Evolutionary conservation across 1,140 invertebrate species (phyloP).

Genomic region (Drosophila hydei): DNA sequence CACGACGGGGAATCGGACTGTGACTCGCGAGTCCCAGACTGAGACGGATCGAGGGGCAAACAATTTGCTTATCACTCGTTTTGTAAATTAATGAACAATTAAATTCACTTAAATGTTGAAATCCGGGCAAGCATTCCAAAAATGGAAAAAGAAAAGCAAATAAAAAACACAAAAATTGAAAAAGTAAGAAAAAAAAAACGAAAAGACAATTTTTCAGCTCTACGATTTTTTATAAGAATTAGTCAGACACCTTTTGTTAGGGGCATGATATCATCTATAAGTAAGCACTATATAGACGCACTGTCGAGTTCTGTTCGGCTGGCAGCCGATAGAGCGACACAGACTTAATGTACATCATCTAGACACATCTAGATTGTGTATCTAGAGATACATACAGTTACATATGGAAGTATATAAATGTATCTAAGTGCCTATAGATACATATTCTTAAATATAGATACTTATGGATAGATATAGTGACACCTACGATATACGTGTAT

Average conservation of each 20-base stretch:
- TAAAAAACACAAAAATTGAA: constrained; percentile 12
- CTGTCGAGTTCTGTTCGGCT: no score
- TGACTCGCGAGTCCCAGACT: neutral
- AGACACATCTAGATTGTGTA: no score
- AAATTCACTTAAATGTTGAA: constrained; percentile 22
- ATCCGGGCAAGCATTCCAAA: constrained; percentile 17
- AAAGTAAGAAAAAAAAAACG: no score
- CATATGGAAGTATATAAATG: no score
- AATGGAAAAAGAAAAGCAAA: constrained; percentile 22
- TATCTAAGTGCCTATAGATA: no score
- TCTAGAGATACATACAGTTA: no score
- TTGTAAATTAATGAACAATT: constrained; percentile 16
- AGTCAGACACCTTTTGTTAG: neutral
- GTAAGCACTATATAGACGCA: no score
- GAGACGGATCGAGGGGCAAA: neutral
- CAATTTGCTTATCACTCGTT: constrained; percentile 22
- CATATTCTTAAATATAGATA: no score
- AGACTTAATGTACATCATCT: no score
- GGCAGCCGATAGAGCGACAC: no score
- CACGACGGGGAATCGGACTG: neutral
- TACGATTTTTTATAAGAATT: neutral
- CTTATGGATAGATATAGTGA: no score
- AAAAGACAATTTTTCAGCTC: neutral
- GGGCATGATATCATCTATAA: neutral
- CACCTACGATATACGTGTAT: no score